These are phyloP conservation scores for Sycophila texana DNA, from an alignment of 2,888 invertebrate genomes.

Conservation along the genomic window DNA sequence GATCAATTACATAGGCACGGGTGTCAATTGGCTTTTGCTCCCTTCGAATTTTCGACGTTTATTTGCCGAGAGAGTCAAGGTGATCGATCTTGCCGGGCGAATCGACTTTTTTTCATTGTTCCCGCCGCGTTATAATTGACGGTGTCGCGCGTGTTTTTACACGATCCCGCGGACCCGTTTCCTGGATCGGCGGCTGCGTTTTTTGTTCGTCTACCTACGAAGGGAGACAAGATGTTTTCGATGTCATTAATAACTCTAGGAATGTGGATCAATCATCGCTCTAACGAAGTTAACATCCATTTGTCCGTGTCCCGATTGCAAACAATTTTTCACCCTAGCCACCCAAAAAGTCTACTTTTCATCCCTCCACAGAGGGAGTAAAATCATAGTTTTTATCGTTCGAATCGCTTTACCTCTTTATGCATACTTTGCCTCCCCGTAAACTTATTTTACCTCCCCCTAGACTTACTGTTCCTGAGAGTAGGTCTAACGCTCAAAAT, in stretches of 20 bases:
- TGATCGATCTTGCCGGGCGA: conserved; percentile 25
- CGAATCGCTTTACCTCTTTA: no score
- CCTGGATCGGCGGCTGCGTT: background rate
- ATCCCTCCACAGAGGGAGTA: no score
- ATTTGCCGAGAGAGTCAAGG: background rate
- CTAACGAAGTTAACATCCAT: background rate
- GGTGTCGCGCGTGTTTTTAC: background rate
- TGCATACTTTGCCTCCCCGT: no score
- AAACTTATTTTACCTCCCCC: no score
- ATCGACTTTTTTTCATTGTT: conserved; percentile 36
- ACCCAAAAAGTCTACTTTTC: no score
- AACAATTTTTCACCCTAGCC: no score
- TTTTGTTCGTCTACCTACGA: background rate
- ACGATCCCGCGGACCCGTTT: background rate
- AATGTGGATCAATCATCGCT: conserved; percentile 38
- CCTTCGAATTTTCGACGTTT: conserved; percentile 3
- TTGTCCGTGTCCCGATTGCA: background rate
- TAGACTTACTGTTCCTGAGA: no score
- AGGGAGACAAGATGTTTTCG: conserved; percentile 15
- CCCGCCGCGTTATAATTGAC: conserved; percentile 34
- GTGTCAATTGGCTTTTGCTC: background rate
- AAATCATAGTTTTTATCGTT: no score
- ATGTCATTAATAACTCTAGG: conserved; percentile 43
- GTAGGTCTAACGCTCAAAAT: no score
- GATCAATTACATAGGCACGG: conserved; percentile 3